Conservation (phyloP, 2,888 invertebrate genomes). For the Ophion obscuratus region DNA sequence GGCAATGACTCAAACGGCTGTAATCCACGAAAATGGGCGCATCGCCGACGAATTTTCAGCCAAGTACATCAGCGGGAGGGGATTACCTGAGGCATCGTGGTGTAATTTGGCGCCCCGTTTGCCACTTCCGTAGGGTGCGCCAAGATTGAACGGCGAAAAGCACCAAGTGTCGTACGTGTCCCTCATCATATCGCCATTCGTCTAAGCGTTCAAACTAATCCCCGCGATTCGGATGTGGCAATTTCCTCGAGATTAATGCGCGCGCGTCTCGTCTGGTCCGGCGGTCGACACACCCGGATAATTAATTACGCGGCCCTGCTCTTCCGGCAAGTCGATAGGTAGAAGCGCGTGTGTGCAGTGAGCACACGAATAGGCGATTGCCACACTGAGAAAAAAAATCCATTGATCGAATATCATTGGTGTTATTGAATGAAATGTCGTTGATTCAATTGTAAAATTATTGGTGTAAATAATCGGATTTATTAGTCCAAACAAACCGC, state of each 20-base stretch:
- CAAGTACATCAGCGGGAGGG: neutral
- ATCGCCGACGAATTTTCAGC: neutral
- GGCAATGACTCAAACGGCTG: neutral
- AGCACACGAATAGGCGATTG: constrained; percentile 10
- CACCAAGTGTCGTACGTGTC: neutral
- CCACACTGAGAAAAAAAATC: too few relatives aligned
- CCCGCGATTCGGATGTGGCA: constrained; percentile 6
- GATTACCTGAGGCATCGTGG: neutral
- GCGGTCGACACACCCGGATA: constrained; percentile 47
- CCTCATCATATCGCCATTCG: constrained; percentile 26
- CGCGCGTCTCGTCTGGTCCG: constrained; percentile 26
- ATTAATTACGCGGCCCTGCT: constrained; percentile 53
- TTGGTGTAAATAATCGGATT: too few relatives aligned
- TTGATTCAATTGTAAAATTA: too few relatives aligned
- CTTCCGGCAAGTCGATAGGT: constrained; percentile 49
- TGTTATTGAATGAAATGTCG: too few relatives aligned
- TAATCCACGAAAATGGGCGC: neutral
- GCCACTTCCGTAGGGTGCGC: neutral
- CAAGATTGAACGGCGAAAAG: neutral
- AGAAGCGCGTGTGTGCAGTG: neutral
- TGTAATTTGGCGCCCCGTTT: neutral
- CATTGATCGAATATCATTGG: too few relatives aligned
- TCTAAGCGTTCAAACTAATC: neutral
- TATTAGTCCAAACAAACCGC: too few relatives aligned
- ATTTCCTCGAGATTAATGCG: constrained; percentile 51